These are phyloP conservation scores for Brachyptera risi DNA, from an alignment of 2,888 invertebrate species.

Conservation along the genomic window DNA sequence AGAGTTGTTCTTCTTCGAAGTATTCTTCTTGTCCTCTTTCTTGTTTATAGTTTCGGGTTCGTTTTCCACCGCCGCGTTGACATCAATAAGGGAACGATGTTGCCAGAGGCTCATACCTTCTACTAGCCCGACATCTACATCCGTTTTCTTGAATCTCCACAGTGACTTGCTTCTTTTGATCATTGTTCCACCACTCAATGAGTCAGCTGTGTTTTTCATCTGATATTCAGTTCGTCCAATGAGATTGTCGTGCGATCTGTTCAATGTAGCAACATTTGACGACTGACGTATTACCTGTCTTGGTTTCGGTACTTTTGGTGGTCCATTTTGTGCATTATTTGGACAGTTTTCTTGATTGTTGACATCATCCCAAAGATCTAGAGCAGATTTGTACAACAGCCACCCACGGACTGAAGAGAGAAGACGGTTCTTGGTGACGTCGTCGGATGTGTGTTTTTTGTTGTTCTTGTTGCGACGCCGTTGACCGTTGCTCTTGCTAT, in stretches of 20 bases:
- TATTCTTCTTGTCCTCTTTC: constrained; percentile 49
- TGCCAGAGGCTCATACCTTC: constrained; percentile 87
- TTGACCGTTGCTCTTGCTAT: constrained; percentile 44
- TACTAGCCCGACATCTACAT: constrained; percentile 61
- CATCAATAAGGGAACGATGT: constrained; percentile 76
- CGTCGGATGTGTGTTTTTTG: constrained; percentile 5
- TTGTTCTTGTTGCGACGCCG: constrained; percentile 18
- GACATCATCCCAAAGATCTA: constrained; percentile 46
- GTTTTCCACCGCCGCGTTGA: constrained; percentile 45
- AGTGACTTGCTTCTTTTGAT: constrained; percentile 81
- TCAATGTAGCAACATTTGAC: constrained; percentile 45
- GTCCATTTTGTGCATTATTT: constrained; percentile 31
- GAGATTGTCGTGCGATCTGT: constrained; percentile 48
- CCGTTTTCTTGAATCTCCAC: constrained; percentile 71
- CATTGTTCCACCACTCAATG: constrained; percentile 40
- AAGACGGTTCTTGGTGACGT: constrained; percentile 28
- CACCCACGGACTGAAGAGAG: constrained; percentile 42
- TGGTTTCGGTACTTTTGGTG: constrained; percentile 7
- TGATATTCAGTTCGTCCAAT: not conserved
- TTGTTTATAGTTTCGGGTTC: too few relatives aligned
- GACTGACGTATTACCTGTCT: constrained; percentile 28
- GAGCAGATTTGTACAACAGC: constrained; percentile 45
- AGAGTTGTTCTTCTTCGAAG: constrained; percentile 40
- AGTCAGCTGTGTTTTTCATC: not conserved
- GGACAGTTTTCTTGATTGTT: constrained; percentile 38